phyloP scores from a whole-genome alignment of 2,888 invertebrate genomes.

The Cantharis lateralis region DNA sequence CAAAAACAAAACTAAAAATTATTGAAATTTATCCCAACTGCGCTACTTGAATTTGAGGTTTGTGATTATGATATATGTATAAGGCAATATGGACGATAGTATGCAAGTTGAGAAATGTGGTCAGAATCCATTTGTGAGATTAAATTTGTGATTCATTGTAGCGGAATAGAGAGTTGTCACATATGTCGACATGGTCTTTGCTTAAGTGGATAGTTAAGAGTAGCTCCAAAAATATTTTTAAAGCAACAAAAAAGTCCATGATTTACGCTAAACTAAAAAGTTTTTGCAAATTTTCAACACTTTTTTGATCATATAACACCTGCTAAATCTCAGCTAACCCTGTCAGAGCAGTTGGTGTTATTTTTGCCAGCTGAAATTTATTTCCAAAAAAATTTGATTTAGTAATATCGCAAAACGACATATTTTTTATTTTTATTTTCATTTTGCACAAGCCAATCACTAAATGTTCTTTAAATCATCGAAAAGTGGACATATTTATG shows the following conservation, averaged over 20 bases:
- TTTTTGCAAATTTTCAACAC: neutral
- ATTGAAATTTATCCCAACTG: neutral
- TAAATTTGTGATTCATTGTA: conserved; percentile 69
- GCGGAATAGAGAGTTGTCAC: conserved; percentile 65
- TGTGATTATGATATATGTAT: conserved; percentile 50
- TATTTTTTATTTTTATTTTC: conserved; percentile 43
- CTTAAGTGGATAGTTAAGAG: conserved; percentile 55
- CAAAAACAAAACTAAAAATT: neutral
- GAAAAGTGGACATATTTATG: conserved; percentile 37
- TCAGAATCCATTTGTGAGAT: conserved; percentile 70
- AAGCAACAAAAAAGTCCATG: conserved; percentile 21
- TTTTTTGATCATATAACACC: neutral
- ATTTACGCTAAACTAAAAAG: conserved; percentile 8
- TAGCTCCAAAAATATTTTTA: conserved; percentile 54
- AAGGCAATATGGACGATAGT: conserved; percentile 53
- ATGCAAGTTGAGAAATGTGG: conserved; percentile 44
- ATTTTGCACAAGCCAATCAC: conserved; percentile 48
- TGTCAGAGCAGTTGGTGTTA: neutral
- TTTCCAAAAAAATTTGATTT: neutral
- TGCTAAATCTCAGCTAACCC: neutral
- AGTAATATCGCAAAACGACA: conserved; percentile 39
- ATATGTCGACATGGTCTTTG: conserved; percentile 62
- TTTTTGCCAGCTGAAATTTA: neutral
- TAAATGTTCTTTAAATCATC: conserved; percentile 43
- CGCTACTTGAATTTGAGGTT: conserved; percentile 39